Conservation (phyloP, 2,888 invertebrate genomes). For the Mythimna loreyi region DNA sequence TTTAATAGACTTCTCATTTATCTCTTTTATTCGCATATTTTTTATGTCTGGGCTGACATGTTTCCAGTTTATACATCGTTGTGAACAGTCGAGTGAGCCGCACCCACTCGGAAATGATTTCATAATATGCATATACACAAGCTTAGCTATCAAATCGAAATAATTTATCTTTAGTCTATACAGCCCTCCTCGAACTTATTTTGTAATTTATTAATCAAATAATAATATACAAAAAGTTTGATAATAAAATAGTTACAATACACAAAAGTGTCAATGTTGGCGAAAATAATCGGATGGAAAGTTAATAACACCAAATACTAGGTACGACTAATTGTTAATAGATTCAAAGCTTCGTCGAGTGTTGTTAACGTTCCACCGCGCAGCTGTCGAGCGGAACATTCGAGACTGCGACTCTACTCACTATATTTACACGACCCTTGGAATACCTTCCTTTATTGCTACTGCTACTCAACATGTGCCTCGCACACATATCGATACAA, state of each 20-base stretch:
- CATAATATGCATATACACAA: slow-evolving; percentile 44
- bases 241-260: slow-evolving; percentile 25
- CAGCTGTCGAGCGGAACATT: neutral
- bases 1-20: slow-evolving; percentile 76
- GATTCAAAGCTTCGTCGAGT: slow-evolving; percentile 60
- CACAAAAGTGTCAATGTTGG: slow-evolving; percentile 12
- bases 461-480: slow-evolving; percentile 5
- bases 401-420: neutral
- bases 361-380: slow-evolving; percentile 38
- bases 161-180: slow-evolving; percentile 41
- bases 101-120: slow-evolving; percentile 33
- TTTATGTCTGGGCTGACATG: slow-evolving; percentile 41
- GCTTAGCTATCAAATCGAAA: slow-evolving; percentile 40
- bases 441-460: neutral
- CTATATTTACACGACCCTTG: slow-evolving; percentile 1
- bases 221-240: slow-evolving; percentile 36
- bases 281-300: slow-evolving; percentile 20
- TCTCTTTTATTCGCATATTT: slow-evolving; percentile 52
- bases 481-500: slow-evolving; percentile 5
- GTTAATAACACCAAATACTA: slow-evolving; percentile 44
- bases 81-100: slow-evolving; percentile 31
- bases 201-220: slow-evolving; percentile 41
- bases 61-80: slow-evolving; percentile 40
- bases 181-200: slow-evolving; percentile 23
- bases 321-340: slow-evolving; percentile 56